phyloP scores from a whole-genome alignment of 2,797 vertebrate species.

The Melanotaenia nigrans region DNA sequence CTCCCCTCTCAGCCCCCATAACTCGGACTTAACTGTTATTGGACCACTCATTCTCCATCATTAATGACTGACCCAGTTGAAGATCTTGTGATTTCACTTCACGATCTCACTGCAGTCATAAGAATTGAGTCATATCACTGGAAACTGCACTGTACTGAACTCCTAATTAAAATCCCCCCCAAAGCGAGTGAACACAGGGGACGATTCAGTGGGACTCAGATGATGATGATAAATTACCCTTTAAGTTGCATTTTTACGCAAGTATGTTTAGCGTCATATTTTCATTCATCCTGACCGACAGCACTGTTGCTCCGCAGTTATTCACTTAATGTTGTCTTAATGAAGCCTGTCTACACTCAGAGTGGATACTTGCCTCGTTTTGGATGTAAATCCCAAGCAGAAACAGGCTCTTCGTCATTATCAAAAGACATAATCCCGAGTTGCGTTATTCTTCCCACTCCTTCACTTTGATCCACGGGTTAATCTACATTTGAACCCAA shows the following conservation, averaged over 20 bases:
- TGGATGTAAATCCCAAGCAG: slow-evolving; percentile 57
- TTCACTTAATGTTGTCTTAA: slow-evolving; percentile 25
- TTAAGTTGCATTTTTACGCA: slow-evolving; percentile 44
- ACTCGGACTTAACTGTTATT: slow-evolving; percentile 33
- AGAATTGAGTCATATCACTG: slow-evolving; percentile 19
- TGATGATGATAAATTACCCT: slow-evolving; percentile 5
- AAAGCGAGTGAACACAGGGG: slow-evolving; percentile 20
- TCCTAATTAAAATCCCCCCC: slow-evolving; percentile 24
- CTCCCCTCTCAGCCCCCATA: slow-evolving; percentile 18
- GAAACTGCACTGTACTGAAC: slow-evolving; percentile 27
- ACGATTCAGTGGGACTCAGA: slow-evolving; percentile 38
- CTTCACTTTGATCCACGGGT: slow-evolving; percentile 50
- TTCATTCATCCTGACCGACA: slow-evolving; percentile 3
- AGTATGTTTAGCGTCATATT: slow-evolving; percentile 21
- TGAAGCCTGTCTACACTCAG: slow-evolving; percentile 22
- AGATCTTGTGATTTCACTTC: slow-evolving; percentile 43
- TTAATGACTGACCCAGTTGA: slow-evolving; percentile 30
- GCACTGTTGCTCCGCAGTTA: slow-evolving; percentile 51
- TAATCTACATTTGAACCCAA: slow-evolving; percentile 52
- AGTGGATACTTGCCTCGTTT: slow-evolving; percentile 72
- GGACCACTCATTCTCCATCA: slow-evolving; percentile 37
- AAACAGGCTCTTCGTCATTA: slow-evolving; percentile 68
- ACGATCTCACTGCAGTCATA: slow-evolving; percentile 40
- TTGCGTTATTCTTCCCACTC: slow-evolving; percentile 57
- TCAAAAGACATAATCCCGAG: slow-evolving; percentile 48